Conservation (phyloP, 2,888 invertebrate species). For the Strigamia crassipes region DNA sequence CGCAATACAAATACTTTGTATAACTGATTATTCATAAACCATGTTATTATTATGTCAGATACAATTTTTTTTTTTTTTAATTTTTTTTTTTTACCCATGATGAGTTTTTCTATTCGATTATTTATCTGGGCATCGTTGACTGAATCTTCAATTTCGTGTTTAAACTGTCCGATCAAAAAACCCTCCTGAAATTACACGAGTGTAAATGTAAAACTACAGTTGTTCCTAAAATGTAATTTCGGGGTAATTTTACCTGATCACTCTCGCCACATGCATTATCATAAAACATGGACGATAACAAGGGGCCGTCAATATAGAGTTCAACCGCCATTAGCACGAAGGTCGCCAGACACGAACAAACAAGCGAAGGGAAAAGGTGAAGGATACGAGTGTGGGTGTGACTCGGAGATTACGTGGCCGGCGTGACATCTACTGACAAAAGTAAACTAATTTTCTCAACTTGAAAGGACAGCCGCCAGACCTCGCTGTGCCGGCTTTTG, state of each 20-base stretch:
- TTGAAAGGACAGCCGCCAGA: too few relatives aligned
- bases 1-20: neutral
- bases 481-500: too few relatives aligned
- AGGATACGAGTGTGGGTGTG: neutral
- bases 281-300: conserved; percentile 46
- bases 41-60: too few relatives aligned
- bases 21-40: neutral
- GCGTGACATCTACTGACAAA: neutral
- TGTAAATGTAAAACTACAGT: neutral
- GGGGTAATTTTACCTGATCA: conserved; percentile 43
- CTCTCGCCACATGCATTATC: conserved; percentile 37
- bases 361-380: neutral
- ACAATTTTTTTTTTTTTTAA: neutral
- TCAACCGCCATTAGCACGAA: neutral
- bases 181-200: neutral
- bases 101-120: neutral
- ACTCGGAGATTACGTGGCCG: neutral
- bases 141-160: neutral
- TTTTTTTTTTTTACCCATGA: neutral
- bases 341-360: neutral
- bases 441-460: neutral
- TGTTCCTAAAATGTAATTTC: neutral
- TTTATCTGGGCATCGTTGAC: conserved; percentile 1
- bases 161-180: neutral
- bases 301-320: conserved; percentile 30